Evolutionary conservation across 2,888 invertebrate genomes (phyloP).

Genomic region (Drosophila siamana): DNA sequence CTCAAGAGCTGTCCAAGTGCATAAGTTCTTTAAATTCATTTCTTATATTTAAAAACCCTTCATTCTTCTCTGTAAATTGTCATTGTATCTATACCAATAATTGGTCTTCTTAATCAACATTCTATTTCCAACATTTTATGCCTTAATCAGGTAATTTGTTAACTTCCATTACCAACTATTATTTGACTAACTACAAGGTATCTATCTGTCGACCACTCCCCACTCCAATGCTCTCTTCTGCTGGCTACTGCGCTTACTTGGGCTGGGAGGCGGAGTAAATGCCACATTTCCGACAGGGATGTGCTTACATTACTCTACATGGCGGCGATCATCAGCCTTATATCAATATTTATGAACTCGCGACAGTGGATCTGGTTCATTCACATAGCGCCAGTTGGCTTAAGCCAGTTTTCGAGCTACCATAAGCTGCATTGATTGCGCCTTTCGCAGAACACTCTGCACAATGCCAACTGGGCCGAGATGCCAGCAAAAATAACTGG

Average conservation of each 20-base stretch:
- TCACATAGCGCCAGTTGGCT: constrained; percentile 36
- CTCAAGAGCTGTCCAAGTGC: too few relatives aligned
- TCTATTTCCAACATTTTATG: too few relatives aligned
- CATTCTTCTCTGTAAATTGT: neutral
- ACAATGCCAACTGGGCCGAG: neutral
- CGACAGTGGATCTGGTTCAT: constrained; percentile 27
- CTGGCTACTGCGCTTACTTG: constrained; percentile 39
- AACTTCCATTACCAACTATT: too few relatives aligned
- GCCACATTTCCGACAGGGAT: constrained; percentile 10
- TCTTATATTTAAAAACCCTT: neutral
- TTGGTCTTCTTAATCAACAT: too few relatives aligned
- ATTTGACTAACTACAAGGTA: neutral
- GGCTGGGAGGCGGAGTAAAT: constrained; percentile 5
- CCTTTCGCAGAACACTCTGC: constrained; percentile 8
- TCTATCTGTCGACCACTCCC: neutral
- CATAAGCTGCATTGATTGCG: constrained; percentile 1
- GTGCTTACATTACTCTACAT: constrained; percentile 8
- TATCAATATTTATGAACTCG: constrained; percentile 73
- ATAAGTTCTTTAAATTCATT: neutral
- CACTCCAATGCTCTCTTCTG: neutral
- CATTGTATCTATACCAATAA: neutral
- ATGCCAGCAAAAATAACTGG: neutral
- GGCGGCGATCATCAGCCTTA: constrained; percentile 24
- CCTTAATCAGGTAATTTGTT: too few relatives aligned
- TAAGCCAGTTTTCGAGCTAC: constrained; percentile 2